Conservation (phyloP, 2,888 invertebrate genomes). For the Lasioglossum vierecki region DNA sequence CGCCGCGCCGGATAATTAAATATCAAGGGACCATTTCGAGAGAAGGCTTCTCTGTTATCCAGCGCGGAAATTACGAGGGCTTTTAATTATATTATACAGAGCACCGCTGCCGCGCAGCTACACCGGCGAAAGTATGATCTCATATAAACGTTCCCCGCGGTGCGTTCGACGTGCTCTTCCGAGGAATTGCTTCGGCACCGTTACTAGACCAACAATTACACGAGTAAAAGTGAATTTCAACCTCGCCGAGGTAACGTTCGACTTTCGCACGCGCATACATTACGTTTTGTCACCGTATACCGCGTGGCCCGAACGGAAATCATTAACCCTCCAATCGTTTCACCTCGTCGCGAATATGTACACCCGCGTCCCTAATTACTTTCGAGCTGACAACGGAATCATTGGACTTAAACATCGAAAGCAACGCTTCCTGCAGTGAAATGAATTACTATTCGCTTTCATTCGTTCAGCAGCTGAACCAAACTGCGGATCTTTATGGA, state of each 20-base stretch:
- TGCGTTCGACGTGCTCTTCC: background rate
- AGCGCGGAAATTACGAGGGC: conserved; percentile 5
- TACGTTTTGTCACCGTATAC: conserved; percentile 18
- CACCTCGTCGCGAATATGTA: background rate
- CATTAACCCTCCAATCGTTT: background rate
- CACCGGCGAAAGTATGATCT: conserved; percentile 11
- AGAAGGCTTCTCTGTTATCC: background rate
- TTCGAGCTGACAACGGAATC: no score
- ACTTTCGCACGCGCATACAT: conserved; percentile 48
- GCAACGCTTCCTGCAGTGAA: background rate
- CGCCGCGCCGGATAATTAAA: conserved; percentile 17
- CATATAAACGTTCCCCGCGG: conserved; percentile 2
- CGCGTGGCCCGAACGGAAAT: conserved; percentile 28
- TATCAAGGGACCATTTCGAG: conserved; percentile 30
- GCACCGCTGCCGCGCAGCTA: background rate
- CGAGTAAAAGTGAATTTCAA: conserved; percentile 65
- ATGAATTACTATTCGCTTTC: no score
- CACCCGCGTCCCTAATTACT: background rate
- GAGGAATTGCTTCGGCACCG: conserved; percentile 26
- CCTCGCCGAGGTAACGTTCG: conserved; percentile 26
- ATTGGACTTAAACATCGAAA: background rate
- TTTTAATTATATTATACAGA: background rate
- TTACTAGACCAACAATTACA: conserved; percentile 26
- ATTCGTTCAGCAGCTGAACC: no score
- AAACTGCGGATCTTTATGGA: no score